Percentiles rank a stretch among this genome's conserved stretches.
Evolutionary conservation across 2,113 vertebrate species (phyloP).

Genomic region (Neolamprologus kungweensis): DNA sequence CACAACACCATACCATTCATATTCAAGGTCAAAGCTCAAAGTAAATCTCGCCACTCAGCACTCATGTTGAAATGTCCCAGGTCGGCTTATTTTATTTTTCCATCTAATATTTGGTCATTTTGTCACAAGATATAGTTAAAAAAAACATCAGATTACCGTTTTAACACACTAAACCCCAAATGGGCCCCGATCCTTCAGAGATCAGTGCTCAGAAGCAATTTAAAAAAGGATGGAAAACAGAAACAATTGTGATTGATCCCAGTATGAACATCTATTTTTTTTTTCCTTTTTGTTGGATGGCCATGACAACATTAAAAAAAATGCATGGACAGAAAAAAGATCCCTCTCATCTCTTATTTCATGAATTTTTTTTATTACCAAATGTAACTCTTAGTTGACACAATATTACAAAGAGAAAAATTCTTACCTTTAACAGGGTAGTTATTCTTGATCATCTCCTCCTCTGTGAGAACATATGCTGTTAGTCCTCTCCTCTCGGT

Average conservation of each 20-base stretch:
- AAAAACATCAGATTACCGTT: neutral
- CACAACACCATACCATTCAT: neutral
- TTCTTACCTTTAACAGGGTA: constrained; percentile 62
- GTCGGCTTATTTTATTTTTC: neutral
- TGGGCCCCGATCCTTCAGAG: neutral
- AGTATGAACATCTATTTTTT: neutral
- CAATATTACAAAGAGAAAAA: neutral
- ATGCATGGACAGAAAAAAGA: neutral
- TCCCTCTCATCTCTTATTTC: neutral
- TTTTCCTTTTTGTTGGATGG: neutral
- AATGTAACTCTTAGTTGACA: neutral
- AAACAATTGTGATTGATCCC: neutral
- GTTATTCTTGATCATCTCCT: constrained; percentile 52
- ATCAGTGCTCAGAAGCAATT: neutral
- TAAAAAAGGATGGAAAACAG: neutral
- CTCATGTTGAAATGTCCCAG: neutral
- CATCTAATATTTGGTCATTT: neutral
- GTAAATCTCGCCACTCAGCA: neutral
- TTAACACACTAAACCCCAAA: neutral
- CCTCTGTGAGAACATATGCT: constrained; percentile 47
- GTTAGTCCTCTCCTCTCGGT: constrained; percentile 37
- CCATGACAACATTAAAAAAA: neutral
- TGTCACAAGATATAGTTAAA: neutral
- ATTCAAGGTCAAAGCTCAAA: neutral
- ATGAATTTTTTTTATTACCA: neutral